Conservation (phyloP, 2,888 invertebrate species). For the Pristionchus mayeri region DNA sequence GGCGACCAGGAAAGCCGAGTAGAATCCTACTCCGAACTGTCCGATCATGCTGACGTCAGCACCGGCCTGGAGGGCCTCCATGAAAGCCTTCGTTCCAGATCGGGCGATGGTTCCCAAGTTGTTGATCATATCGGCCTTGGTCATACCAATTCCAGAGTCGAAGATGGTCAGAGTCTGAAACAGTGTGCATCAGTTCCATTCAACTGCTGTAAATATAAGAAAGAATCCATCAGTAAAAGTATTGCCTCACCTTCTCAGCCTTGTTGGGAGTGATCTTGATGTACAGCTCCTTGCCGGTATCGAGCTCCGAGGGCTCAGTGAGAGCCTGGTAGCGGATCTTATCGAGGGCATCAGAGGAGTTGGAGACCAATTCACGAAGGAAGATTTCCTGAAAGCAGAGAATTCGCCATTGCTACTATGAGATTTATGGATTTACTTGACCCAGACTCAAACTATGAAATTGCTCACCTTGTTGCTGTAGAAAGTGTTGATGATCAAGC, state of each 20-base stretch:
- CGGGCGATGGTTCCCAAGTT: slow-evolving; percentile 98
- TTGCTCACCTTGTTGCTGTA: slow-evolving; percentile 88
- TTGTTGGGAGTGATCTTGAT: slow-evolving; percentile 98
- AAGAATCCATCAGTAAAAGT: not conserved
- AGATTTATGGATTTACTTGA: too few relatives aligned
- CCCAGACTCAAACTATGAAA: not conserved
- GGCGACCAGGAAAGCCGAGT: slow-evolving; percentile 96
- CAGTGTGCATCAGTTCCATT: not conserved
- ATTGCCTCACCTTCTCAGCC: slow-evolving; percentile 83
- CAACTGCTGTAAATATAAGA: not conserved
- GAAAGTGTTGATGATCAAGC: slow-evolving; percentile 99
- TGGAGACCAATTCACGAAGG: slow-evolving; percentile 98
- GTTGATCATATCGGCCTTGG: slow-evolving; percentile 98
- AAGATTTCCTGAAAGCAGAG: slow-evolving; percentile 88
- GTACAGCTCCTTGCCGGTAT: slow-evolving; percentile 92
- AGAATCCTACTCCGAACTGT: slow-evolving; percentile 99
- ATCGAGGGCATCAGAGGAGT: slow-evolving; percentile 90
- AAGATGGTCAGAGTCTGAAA: slow-evolving; percentile 88
- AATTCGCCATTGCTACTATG: too few relatives aligned
- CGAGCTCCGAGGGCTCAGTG: slow-evolving; percentile 93
- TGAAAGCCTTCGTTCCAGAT: slow-evolving; percentile 99
- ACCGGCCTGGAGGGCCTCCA: slow-evolving; percentile 96
- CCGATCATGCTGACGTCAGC: slow-evolving; percentile 99
- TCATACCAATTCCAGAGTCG: slow-evolving; percentile 90
- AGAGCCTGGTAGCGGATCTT: slow-evolving; percentile 93